Conservation (phyloP, 2,113 vertebrate species). For the Rhea americana region DNA sequence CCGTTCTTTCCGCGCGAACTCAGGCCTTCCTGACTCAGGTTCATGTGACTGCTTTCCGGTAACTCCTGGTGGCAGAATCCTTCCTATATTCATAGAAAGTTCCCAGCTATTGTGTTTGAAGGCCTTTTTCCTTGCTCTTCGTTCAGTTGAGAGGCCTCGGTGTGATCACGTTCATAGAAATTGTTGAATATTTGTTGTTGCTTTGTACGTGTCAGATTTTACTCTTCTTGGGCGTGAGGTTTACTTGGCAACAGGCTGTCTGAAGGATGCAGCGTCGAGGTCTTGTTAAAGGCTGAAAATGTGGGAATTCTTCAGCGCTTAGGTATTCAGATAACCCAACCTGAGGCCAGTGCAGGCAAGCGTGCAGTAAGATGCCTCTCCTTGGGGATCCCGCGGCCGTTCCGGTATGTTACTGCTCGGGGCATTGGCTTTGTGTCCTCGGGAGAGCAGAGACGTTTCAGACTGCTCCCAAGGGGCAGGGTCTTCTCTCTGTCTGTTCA, state of each 20-base stretch:
- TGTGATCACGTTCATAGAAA: fast-evolving
- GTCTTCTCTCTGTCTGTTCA: neutral
- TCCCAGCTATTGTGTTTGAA: neutral
- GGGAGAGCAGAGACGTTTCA: neutral
- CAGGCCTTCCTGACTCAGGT: neutral
- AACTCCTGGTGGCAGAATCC: neutral
- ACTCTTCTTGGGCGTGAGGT: neutral
- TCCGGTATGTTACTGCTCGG: neutral
- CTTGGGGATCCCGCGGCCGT: fast-evolving
- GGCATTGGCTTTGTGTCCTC: neutral
- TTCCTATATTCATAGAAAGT: neutral
- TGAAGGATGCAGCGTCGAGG: neutral
- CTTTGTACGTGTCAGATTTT: neutral
- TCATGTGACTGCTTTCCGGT: neutral
- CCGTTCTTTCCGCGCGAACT: neutral
- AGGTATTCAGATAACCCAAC: neutral
- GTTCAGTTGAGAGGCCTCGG: neutral
- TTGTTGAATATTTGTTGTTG: neutral
- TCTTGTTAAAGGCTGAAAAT: neutral
- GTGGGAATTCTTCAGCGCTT: neutral
- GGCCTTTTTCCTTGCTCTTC: neutral
- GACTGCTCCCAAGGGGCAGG: neutral
- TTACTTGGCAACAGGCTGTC: neutral
- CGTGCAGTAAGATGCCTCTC: neutral
- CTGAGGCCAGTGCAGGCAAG: neutral